A percentile compares a stretch with the other conserved stretches of the same genome.
Evolutionary conservation across 2,888 invertebrate species (phyloP).

Genomic region (Leptinotarsa rubiginosa): DNA sequence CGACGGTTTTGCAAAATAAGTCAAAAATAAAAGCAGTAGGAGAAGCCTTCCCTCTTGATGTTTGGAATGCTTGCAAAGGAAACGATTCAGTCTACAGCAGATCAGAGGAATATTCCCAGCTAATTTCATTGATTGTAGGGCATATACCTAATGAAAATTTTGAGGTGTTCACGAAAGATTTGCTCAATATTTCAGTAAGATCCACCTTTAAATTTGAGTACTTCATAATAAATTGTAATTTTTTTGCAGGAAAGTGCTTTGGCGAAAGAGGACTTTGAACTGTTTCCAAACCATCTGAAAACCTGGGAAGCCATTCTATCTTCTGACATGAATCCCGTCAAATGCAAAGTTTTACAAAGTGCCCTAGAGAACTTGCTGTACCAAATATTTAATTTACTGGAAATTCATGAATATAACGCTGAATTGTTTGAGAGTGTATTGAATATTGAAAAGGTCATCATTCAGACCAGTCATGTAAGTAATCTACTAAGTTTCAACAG

Average conservation of each 20-base stretch:
- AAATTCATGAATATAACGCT: slow-evolving; percentile 43
- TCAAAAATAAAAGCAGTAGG: slow-evolving; percentile 48
- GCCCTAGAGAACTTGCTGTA: slow-evolving; percentile 55
- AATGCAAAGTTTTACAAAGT: slow-evolving; percentile 56
- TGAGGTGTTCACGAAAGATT: slow-evolving; percentile 52
- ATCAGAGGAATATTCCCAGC: slow-evolving; percentile 56
- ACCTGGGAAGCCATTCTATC: slow-evolving; percentile 58
- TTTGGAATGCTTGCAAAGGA: slow-evolving; percentile 53
- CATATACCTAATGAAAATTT: slow-evolving; percentile 59
- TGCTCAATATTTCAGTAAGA: slow-evolving; percentile 57
- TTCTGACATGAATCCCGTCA: slow-evolving; percentile 58
- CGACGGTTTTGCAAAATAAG: slow-evolving; percentile 58
- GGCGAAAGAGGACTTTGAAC: slow-evolving; percentile 35
- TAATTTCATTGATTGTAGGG: slow-evolving; percentile 57
- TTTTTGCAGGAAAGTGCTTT: slow-evolving; percentile 47
- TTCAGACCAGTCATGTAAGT: slow-evolving; percentile 59
- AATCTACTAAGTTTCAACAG: background rate
- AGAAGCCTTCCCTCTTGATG: slow-evolving; percentile 53
- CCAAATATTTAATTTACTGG: slow-evolving; percentile 48
- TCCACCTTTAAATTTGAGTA: background rate
- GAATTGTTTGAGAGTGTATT: slow-evolving; percentile 53
- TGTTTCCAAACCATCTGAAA: slow-evolving; percentile 49
- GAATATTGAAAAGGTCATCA: slow-evolving; percentile 55
- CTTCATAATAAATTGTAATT: background rate
- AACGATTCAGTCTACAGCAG: slow-evolving; percentile 34